Percentiles rank a stretch among this genome's conserved stretches.
Conservation (phyloP, 2,797 vertebrate species). For the Telmatherina bonti region DNA sequence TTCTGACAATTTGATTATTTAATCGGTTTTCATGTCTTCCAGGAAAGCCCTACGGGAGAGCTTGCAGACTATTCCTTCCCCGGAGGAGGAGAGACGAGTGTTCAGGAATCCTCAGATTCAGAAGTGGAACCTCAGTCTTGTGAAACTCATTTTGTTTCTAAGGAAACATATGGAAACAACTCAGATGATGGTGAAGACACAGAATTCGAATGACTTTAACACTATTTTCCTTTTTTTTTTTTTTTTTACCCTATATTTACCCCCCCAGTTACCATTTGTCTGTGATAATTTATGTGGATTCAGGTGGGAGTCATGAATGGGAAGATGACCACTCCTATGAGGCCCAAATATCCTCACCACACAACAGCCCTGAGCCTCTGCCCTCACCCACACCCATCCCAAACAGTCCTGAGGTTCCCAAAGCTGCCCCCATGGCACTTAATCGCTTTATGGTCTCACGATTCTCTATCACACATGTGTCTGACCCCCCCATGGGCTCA, state of each 20-base stretch:
- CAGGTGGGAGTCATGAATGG: conserved; percentile 84
- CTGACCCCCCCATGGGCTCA: conserved; percentile 85
- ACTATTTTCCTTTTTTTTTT: not conserved
- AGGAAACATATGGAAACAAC: conserved; percentile 64
- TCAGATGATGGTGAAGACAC: conserved; percentile 80
- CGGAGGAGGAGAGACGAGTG: conserved; percentile 68
- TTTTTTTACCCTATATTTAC: not conserved
- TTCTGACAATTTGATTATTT: not conserved
- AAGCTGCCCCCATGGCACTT: conserved; percentile 77
- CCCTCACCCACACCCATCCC: conserved; percentile 46
- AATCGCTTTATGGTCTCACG: conserved; percentile 94
- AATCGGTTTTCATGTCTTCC: conserved; percentile 25
- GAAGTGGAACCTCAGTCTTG: conserved; percentile 57
- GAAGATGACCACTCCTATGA: conserved; percentile 79
- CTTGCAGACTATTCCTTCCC: conserved; percentile 88
- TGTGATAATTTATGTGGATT: conserved; percentile 17
- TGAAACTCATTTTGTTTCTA: conserved; percentile 52
- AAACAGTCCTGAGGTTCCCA: conserved; percentile 73
- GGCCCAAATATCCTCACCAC: conserved; percentile 68
- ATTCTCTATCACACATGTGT: conserved; percentile 97
- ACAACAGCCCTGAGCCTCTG: conserved; percentile 46
- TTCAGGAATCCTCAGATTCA: conserved; percentile 55
- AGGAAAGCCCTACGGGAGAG: conserved; percentile 97
- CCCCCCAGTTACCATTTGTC: not conserved
- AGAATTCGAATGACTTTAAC: not conserved